phyloP scores from a whole-genome alignment of 1,140 invertebrate species.

The Atta colombica region DNA sequence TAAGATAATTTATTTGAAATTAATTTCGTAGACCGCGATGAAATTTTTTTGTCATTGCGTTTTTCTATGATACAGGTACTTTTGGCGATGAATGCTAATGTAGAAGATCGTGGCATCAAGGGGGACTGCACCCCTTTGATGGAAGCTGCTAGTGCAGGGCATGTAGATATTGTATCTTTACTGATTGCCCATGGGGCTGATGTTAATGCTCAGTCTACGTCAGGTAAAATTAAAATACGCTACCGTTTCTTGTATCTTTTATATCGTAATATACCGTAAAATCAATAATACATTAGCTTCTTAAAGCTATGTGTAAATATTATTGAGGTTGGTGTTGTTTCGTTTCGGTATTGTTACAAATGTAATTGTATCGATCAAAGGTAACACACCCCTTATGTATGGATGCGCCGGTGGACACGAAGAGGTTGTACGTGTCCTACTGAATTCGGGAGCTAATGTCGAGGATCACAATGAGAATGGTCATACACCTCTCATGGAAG shows the following conservation, averaged over 20 bases:
- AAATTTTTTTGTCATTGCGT: constrained; percentile 11
- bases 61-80: constrained; percentile 90
- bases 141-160: constrained; percentile 98
- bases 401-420: constrained; percentile 98
- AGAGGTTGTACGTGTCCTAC: constrained; percentile 95
- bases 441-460: constrained; percentile 97
- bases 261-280: background rate
- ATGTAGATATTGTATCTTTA: constrained; percentile 97
- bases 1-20: constrained; percentile 17
- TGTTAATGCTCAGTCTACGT: constrained; percentile 98
- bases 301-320: background rate
- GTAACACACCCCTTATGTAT: constrained; percentile 99
- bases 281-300: background rate
- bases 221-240: constrained; percentile 88
- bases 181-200: constrained; percentile 97
- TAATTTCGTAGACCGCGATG: background rate
- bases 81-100: constrained; percentile 98
- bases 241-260: background rate
- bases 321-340: background rate
- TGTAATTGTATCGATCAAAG: constrained; percentile 80
- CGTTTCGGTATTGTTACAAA: background rate
- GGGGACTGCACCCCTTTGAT: constrained; percentile 98
- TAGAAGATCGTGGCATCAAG: constrained; percentile 98
- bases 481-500: constrained; percentile 99
- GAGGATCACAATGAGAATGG: constrained; percentile 99